These are phyloP conservation scores for Cartodere bifasciata DNA, from an alignment of 2,888 invertebrate genomes.

Conservation along the genomic window DNA sequence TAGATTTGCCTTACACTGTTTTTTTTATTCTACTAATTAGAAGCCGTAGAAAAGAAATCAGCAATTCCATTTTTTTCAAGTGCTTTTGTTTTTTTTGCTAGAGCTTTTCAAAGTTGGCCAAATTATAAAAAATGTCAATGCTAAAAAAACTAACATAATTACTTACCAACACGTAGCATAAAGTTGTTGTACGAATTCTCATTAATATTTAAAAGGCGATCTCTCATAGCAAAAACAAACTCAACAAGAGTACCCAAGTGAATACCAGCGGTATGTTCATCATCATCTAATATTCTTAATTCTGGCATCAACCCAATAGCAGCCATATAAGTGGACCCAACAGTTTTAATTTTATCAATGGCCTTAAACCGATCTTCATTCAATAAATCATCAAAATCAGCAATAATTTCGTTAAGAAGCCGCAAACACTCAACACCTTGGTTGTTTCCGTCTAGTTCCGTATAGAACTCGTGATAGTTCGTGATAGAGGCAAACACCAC, in stretches of 20 bases:
- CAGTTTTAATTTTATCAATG: constrained; percentile 89
- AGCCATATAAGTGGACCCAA: constrained; percentile 88
- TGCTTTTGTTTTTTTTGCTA: too few relatives aligned
- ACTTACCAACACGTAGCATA: constrained; percentile 77
- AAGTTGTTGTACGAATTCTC: constrained; percentile 90
- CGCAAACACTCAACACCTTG: constrained; percentile 83
- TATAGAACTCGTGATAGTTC: constrained; percentile 90
- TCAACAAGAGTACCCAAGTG: constrained; percentile 74
- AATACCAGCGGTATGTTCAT: constrained; percentile 48
- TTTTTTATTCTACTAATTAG: too few relatives aligned
- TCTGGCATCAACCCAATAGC: constrained; percentile 84
- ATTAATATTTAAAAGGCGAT: constrained; percentile 74
- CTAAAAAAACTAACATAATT: too few relatives aligned
- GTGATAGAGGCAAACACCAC: constrained; percentile 88
- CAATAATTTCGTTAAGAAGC: constrained; percentile 82
- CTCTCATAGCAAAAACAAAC: constrained; percentile 80
- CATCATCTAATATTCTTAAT: constrained; percentile 54
- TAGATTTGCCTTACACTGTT: too few relatives aligned
- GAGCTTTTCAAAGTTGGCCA: too few relatives aligned
- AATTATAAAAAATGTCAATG: too few relatives aligned
- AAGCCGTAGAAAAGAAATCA: too few relatives aligned
- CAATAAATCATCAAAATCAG: constrained; percentile 85
- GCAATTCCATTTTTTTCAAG: too few relatives aligned
- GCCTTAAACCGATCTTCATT: constrained; percentile 75
- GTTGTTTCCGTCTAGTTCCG: constrained; percentile 83